phyloP scores from a whole-genome alignment of 2,797 vertebrate genomes.

The Esox masquinongy region DNA sequence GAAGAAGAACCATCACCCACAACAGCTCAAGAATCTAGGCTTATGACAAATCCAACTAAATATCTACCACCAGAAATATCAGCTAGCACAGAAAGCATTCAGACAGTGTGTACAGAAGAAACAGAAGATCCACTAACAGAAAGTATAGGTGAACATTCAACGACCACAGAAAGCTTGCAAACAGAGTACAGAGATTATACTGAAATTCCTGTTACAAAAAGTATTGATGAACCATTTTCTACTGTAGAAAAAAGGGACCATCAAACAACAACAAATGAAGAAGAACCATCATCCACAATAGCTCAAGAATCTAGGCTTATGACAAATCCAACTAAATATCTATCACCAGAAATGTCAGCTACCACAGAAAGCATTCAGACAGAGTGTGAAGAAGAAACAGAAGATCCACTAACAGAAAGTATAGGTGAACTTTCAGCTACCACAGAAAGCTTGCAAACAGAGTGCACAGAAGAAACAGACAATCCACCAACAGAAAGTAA shows the following conservation, averaged over 20 bases:
- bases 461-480: neutral
- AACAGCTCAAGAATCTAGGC: neutral
- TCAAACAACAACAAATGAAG: neutral
- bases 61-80: conserved; percentile 1
- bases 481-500: neutral
- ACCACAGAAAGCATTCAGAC: conserved; percentile 7
- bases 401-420: neutral
- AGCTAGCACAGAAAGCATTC: neutral
- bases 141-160: neutral
- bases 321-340: neutral
- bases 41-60: neutral
- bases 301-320: neutral
- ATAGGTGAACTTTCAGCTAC: neutral
- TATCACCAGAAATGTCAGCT: neutral
- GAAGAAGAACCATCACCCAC: neutral
- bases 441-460: neutral
- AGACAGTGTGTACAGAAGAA: conserved; percentile 19
- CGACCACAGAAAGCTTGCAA: neutral
- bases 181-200: conserved; percentile 11
- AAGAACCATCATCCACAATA: neutral
- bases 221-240: neutral
- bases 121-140: neutral
- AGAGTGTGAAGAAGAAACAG: conserved; percentile 7
- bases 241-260: neutral
- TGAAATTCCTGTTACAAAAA: neutral